phyloP scores from a whole-genome alignment of 2,888 invertebrate genomes.

The Euplagia quadripunctaria region DNA sequence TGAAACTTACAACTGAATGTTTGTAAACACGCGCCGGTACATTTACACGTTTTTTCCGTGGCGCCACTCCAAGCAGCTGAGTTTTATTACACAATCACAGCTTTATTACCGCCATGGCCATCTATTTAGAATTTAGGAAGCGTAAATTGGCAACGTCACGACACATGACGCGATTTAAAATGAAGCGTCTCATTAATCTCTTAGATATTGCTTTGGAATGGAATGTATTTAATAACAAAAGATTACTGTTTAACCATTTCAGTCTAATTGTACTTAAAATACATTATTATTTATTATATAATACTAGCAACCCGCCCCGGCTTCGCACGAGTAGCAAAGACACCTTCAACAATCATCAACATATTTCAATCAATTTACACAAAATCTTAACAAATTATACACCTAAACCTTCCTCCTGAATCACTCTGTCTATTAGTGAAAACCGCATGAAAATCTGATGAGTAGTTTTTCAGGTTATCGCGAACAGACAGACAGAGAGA shows the following conservation, averaged over 20 bases:
- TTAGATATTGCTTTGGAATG: constrained; percentile 12
- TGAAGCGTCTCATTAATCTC: constrained; percentile 26
- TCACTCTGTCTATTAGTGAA: no score
- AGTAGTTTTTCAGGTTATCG: no score
- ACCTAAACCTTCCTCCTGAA: no score
- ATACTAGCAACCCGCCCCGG: no score
- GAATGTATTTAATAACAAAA: constrained; percentile 22
- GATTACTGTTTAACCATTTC: constrained; percentile 7
- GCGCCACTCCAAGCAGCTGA: constrained; percentile 71
- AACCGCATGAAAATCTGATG: no score
- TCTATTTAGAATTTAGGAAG: constrained; percentile 68
- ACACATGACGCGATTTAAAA: constrained; percentile 39
- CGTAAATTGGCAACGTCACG: constrained; percentile 54
- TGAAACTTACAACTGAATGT: constrained; percentile 64
- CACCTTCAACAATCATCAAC: no score
- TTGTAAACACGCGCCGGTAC: constrained; percentile 75
- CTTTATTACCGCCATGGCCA: constrained; percentile 67
- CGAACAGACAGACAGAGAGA: no score
- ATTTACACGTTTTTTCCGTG: constrained; percentile 70
- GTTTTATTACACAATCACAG: constrained; percentile 73
- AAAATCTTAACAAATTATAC: no score
- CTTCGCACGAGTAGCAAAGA: no score
- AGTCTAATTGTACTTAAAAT: not conserved
- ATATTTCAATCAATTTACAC: no score
- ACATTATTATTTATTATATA: not conserved